phyloP scores from a whole-genome alignment of 2,797 vertebrate species.

The Amblyraja radiata region DNA sequence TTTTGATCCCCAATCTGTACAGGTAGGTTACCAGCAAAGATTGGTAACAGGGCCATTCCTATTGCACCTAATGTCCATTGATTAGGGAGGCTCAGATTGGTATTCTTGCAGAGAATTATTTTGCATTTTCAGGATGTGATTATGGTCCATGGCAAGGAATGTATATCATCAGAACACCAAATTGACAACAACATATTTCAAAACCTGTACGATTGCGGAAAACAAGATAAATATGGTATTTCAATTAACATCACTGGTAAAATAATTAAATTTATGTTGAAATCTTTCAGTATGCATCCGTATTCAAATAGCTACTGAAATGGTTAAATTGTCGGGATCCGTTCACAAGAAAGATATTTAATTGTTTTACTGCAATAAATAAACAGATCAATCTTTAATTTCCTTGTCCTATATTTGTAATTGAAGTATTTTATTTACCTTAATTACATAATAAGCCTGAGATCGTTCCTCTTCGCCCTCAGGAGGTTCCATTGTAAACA shows the following conservation, averaged over 20 bases:
- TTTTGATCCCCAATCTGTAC: not conserved
- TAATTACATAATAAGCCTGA: conserved; percentile 74
- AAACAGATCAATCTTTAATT: not conserved
- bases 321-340: not conserved
- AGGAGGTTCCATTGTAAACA: conserved; percentile 63
- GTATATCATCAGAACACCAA: not conserved
- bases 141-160: not conserved
- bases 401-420: not conserved
- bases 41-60: not conserved
- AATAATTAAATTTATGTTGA: not conserved
- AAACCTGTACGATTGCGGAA: not conserved
- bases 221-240: not conserved
- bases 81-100: not conserved
- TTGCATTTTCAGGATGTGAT: too few relatives aligned
- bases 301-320: not conserved
- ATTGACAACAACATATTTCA: not conserved
- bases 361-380: not conserved
- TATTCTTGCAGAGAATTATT: not conserved
- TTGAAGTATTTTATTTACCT: conserved; percentile 58
- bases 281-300: not conserved
- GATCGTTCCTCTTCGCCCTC: conserved; percentile 78
- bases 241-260: not conserved
- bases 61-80: not conserved
- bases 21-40: not conserved
- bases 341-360: not conserved